A percentile compares a stretch with the other conserved stretches of the same genome.
These are phyloP conservation scores for Drosophila kambysellisi DNA, from an alignment of 2,888 invertebrate species.

Conservation along the genomic window DNA sequence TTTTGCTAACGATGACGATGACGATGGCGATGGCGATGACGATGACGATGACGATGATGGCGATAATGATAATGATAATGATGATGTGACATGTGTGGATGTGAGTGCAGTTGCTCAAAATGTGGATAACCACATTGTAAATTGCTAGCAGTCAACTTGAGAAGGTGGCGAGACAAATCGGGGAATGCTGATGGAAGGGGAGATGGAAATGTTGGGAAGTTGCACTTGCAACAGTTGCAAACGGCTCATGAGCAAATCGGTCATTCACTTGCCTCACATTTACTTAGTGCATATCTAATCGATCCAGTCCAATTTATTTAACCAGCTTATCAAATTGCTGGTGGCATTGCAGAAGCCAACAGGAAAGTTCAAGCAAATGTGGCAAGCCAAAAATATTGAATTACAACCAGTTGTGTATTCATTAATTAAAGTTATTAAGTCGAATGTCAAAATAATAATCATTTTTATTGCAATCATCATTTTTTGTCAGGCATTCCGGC, in stretches of 20 bases:
- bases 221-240: constrained; percentile 19
- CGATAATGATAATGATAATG: constrained; percentile 9
- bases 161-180: not conserved
- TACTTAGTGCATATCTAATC: not conserved
- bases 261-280: not conserved
- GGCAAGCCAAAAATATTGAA: no score
- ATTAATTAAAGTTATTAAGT: no score
- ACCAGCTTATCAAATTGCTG: not conserved
- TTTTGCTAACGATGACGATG: not conserved
- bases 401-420: no score
- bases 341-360: no score
- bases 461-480: not conserved
- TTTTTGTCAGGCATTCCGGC: constrained; percentile 89
- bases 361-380: no score
- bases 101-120: constrained; percentile 31
- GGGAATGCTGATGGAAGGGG: not conserved
- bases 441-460: no score
- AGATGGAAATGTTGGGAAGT: not conserved
- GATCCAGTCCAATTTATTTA: not conserved
- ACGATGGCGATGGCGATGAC: not conserved
- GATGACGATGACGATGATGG: not conserved
- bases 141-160: constrained; percentile 36
- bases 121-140: constrained; percentile 61
- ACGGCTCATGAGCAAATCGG: constrained; percentile 14
- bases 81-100: constrained; percentile 24